Percentiles rank a stretch among this genome's conserved stretches.
Evolutionary conservation across 2,888 invertebrate species (phyloP).

Genomic region (Drosophila helvetica): DNA sequence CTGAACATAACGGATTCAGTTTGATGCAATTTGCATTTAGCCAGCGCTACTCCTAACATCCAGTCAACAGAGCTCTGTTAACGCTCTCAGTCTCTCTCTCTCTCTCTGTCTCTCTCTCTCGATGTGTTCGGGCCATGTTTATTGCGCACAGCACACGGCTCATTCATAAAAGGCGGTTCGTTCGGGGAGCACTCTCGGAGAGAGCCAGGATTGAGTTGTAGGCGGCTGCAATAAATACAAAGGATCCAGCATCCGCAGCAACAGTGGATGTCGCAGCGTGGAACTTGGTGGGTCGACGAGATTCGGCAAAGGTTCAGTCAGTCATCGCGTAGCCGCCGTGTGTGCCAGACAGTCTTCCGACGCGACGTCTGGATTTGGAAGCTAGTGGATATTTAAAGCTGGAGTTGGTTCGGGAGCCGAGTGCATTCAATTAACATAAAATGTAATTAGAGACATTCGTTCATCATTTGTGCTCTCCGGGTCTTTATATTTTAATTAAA

Average conservation of each 20-base stretch:
- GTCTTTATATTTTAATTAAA: slow-evolving; percentile 39
- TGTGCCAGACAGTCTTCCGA: slow-evolving; percentile 35
- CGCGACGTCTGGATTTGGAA: slow-evolving; percentile 7
- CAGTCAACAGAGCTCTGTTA: slow-evolving; percentile 37
- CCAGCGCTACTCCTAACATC: slow-evolving; percentile 5
- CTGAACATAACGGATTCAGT: slow-evolving; percentile 58
- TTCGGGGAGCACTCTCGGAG: slow-evolving; percentile 14
- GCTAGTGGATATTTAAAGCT: slow-evolving; percentile 10
- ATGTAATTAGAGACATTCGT: slow-evolving; percentile 34
- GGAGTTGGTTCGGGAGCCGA: slow-evolving; percentile 12
- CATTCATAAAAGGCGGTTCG: slow-evolving; percentile 66
- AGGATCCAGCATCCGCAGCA: slow-evolving; percentile 60
- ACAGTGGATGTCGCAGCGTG: slow-evolving; percentile 65
- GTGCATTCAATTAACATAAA: slow-evolving; percentile 55
- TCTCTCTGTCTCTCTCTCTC: slow-evolving; percentile 8
- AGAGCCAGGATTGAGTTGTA: slow-evolving; percentile 45
- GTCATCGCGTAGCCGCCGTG: slow-evolving; percentile 57
- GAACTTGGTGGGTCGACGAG: slow-evolving; percentile 29
- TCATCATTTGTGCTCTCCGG: not conserved
- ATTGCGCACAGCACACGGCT: slow-evolving; percentile 35
- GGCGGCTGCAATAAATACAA: slow-evolving; percentile 62
- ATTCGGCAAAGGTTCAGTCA: slow-evolving; percentile 23
- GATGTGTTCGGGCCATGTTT: slow-evolving; percentile 43
- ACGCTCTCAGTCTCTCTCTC: slow-evolving; percentile 12
- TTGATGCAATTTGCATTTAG: slow-evolving; percentile 63